Conservation (phyloP, 2,888 invertebrate species). For the Leucozona laternaria region DNA sequence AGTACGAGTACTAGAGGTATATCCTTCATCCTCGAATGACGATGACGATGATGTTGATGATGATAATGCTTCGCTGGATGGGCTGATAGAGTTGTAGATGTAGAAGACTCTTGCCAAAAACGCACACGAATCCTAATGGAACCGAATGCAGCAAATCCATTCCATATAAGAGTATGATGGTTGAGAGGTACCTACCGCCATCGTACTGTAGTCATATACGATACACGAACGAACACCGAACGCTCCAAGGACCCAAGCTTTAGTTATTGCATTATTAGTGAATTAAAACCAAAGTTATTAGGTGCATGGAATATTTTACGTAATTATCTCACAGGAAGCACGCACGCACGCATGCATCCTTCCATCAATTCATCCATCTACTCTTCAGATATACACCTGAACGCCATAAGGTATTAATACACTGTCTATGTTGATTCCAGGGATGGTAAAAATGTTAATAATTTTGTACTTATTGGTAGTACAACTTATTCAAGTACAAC, state of each 20-base stretch:
- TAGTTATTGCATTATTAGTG: slow-evolving; percentile 76
- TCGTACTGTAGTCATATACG: background rate
- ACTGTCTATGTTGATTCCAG: slow-evolving; percentile 24
- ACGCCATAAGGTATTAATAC: slow-evolving; percentile 70
- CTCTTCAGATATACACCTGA: slow-evolving; percentile 41
- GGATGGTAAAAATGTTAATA: background rate
- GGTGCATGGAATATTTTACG: slow-evolving; percentile 76
- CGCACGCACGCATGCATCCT: slow-evolving; percentile 74
- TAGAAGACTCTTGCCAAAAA: slow-evolving; percentile 52
- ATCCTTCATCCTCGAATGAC: slow-evolving; percentile 64
- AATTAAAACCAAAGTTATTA: slow-evolving; percentile 76
- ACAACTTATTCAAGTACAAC: too few relatives aligned
- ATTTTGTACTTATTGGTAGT: background rate
- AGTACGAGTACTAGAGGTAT: background rate
- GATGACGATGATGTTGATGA: slow-evolving; percentile 39
- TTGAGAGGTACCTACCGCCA: background rate
- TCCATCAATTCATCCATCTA: slow-evolving; percentile 61
- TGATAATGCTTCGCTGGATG: slow-evolving; percentile 29
- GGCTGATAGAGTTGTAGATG: slow-evolving; percentile 5
- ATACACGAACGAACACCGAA: slow-evolving; percentile 7
- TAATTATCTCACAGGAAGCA: slow-evolving; percentile 75
- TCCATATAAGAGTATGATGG: too few relatives aligned
- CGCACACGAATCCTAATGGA: slow-evolving; percentile 56
- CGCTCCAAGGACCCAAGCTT: slow-evolving; percentile 67
- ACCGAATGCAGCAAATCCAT: slow-evolving; percentile 63